Evolutionary conservation across 2,113 vertebrate genomes (phyloP), one percentile per base, ranked within the genome.

Genomic region (Piaya cayana): DNA sequence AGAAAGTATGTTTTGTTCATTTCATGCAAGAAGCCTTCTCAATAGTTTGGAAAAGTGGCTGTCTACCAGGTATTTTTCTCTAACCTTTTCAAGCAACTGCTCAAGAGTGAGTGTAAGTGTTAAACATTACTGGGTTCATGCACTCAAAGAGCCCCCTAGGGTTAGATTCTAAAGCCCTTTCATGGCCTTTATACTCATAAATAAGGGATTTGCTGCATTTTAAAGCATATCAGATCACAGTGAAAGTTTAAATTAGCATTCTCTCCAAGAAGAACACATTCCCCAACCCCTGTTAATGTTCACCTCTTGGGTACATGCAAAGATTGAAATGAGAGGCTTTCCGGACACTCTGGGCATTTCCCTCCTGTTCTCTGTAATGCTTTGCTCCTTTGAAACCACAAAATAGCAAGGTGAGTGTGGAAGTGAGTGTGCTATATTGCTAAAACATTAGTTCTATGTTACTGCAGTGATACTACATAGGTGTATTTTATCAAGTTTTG

Each of bases 171-270:
- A 96, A 97, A 95, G 79, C 58, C 85, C 86, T 97, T 94, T 84
- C 64, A 79, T 85, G 96, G 83, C 88, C 75, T 90, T 96, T 93
- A 75, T 82, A 80, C 89, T 97, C 86, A 97, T 93, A 97, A 97
- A 95, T 96, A 95, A 97, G 93, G 76, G 74, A 95, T 94, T 95
- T 94, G 84, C 79, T 97, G 64, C 70, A 91, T 95, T 97, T 94
- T 91, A 88, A 65, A 94, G 88, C 67, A 70, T 95, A 92, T 95
- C 95, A 91, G 90, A 90, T 94, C 78, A 92, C 93, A 94, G 92
- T 47, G 82, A 82, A 94, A 78, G 39, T 96, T 96, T 89, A 75
- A 92, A 85, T 94, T 95, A 96, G 87, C 78, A 94, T 95, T 93
- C 60, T 91, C 27, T 89, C 56, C 49, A 84, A 97, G 58, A 82